These are phyloP conservation scores for Hemicentrotus pulcherrimus DNA, from an alignment of 35 echinoderm and acorn worm species.

Conservation along the genomic window DNA sequence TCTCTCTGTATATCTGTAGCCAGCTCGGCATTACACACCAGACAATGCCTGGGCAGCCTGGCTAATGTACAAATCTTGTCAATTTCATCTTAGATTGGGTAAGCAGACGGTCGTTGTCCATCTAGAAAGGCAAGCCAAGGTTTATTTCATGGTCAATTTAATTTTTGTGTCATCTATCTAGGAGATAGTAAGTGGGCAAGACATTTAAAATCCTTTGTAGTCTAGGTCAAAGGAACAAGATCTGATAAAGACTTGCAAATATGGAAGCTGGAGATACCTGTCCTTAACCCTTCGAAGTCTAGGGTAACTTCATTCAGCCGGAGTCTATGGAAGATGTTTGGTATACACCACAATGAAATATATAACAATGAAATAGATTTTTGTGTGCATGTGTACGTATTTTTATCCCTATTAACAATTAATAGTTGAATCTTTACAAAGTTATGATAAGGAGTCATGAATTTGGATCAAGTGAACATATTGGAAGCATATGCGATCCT, in stretches of 20 bases:
- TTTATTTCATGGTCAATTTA: conserved; percentile 14
- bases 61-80: background rate
- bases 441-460: no score
- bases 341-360: background rate
- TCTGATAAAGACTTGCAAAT: background rate
- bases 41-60: background rate
- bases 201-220: background rate
- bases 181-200: background rate
- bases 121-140: background rate
- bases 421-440: no score
- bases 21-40: background rate
- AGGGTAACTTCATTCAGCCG: background rate
- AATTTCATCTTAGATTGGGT: background rate
- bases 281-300: background rate
- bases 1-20: background rate
- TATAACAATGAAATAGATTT: background rate
- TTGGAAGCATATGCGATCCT: no score
- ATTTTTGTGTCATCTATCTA: background rate
- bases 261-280: background rate
- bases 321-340: background rate
- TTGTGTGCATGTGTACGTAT: background rate
- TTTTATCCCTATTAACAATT: background rate
- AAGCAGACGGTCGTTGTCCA: background rate
- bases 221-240: background rate
- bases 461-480: no score